Percentiles rank a stretch among this genome's conserved stretches.
Evolutionary conservation across 2,888 invertebrate genomes (phyloP).

Genomic region (Pecten maximus): DNA sequence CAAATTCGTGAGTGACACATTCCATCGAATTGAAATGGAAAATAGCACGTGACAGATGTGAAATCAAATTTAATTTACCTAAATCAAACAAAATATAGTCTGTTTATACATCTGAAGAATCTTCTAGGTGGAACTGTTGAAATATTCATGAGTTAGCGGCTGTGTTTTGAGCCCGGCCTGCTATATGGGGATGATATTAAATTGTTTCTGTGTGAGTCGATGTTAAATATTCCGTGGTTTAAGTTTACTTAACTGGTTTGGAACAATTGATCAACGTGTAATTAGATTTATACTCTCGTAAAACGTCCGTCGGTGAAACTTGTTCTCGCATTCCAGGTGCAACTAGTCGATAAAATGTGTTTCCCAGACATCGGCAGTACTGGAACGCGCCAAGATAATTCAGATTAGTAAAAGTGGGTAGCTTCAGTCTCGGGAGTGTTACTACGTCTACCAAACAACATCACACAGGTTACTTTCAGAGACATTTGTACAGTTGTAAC

Average conservation of each 20-base stretch:
- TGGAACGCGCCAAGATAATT: not conserved
- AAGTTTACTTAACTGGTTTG: not conserved
- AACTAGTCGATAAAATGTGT: not conserved
- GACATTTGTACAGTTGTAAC: no score
- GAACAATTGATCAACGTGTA: conserved; percentile 5
- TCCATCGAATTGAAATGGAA: not conserved
- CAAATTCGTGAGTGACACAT: not conserved
- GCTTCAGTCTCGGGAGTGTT: not conserved
- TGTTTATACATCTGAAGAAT: not conserved
- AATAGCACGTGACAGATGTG: not conserved
- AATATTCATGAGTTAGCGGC: conserved; percentile 5
- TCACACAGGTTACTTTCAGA: not conserved
- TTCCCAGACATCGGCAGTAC: not conserved
- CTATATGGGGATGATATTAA: not conserved
- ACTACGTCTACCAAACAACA: no score
- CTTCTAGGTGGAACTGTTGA: not conserved
- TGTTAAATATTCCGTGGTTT: not conserved
- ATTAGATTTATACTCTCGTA: not conserved
- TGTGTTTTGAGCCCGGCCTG: not conserved
- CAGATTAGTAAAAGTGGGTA: not conserved
- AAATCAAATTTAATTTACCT: not conserved
- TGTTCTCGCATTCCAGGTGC: not conserved
- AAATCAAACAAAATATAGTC: not conserved
- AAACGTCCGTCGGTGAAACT: not conserved
- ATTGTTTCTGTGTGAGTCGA: not conserved